A percentile compares a stretch with the other conserved stretches of the same genome.
Evolutionary conservation across 1,140 invertebrate genomes (phyloP).

Genomic region (Apis dorsata): DNA sequence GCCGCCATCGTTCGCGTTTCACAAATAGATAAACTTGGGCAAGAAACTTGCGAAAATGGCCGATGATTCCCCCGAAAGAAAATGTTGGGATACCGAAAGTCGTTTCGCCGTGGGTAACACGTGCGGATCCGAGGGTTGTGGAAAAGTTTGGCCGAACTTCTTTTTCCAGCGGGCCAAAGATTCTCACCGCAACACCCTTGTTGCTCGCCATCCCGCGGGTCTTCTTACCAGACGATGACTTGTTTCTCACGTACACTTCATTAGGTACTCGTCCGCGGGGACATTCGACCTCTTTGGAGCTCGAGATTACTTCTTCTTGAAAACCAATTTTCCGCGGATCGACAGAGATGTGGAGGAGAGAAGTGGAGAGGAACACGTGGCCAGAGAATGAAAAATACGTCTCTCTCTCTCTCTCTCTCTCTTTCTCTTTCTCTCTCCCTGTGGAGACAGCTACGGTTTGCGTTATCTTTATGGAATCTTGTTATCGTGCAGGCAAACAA

Average conservation of each 20-base stretch:
- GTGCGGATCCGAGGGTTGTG: constrained; percentile 8
- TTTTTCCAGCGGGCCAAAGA: constrained; percentile 2
- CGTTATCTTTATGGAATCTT: constrained; percentile 44
- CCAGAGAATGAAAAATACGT: constrained; percentile 4
- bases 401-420: no score
- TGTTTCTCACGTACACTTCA: constrained; percentile 60
- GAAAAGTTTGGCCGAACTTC: constrained; percentile 41
- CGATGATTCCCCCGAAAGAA: constrained; percentile 5
- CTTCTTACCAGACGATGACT: constrained; percentile 46
- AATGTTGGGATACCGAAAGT: constrained; percentile 36
- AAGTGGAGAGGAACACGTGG: neutral
- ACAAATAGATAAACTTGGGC: constrained; percentile 37
- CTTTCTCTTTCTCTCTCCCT: neutral
- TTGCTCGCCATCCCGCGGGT: constrained; percentile 33
- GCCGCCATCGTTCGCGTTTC: neutral
- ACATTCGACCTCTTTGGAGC: constrained; percentile 51
- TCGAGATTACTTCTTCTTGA: constrained; percentile 60
- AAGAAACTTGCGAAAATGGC: constrained; percentile 9
- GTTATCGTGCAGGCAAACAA: constrained; percentile 34
- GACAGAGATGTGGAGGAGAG: neutral
- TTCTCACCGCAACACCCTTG: constrained; percentile 3
- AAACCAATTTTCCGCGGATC: constrained; percentile 54
- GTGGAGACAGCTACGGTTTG: neutral
- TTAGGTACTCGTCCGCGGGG: constrained; percentile 52
- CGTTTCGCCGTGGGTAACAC: constrained; percentile 14